Percentiles rank a stretch among this genome's conserved stretches.
phyloP scores from a whole-genome alignment of 1,140 invertebrate genomes.

The Aporrectodea caliginosa region DNA sequence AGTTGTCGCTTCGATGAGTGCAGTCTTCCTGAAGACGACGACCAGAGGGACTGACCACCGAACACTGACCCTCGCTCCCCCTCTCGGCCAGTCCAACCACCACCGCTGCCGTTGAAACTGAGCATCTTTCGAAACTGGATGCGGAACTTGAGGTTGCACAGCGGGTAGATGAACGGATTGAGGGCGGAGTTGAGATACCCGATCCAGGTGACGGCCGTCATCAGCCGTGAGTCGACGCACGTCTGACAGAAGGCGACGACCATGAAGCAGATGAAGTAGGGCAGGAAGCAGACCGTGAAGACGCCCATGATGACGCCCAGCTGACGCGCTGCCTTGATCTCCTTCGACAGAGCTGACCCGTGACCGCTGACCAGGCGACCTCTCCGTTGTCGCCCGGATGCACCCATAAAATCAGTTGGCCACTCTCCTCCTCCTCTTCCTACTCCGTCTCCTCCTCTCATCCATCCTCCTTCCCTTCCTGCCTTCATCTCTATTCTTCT shows the following conservation, averaged over 20 bases:
- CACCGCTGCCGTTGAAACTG: neutral
- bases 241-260: slow-evolving; percentile 63
- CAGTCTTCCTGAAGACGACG: too few species aligned
- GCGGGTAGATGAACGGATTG: slow-evolving; percentile 62
- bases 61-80: too few species aligned
- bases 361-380: slow-evolving; percentile 30
- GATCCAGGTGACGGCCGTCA: slow-evolving; percentile 60
- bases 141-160: slow-evolving; percentile 62
- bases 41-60: too few species aligned
- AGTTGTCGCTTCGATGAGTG: too few species aligned
- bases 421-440: too few species aligned
- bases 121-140: slow-evolving; percentile 60
- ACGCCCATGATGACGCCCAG: slow-evolving; percentile 66
- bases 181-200: slow-evolving; percentile 62
- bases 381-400: too few species aligned
- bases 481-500: too few species aligned
- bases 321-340: slow-evolving; percentile 65
- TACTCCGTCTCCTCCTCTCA: too few species aligned
- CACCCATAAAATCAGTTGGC: too few species aligned
- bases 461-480: too few species aligned
- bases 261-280: slow-evolving; percentile 65
- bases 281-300: slow-evolving; percentile 65
- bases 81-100: too few species aligned
- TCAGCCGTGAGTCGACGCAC: slow-evolving; percentile 51
- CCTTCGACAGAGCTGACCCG: slow-evolving; percentile 57